Conservation (phyloP, 92 coral and sea anemone genomes). For the Blastomussa wellsi region DNA sequence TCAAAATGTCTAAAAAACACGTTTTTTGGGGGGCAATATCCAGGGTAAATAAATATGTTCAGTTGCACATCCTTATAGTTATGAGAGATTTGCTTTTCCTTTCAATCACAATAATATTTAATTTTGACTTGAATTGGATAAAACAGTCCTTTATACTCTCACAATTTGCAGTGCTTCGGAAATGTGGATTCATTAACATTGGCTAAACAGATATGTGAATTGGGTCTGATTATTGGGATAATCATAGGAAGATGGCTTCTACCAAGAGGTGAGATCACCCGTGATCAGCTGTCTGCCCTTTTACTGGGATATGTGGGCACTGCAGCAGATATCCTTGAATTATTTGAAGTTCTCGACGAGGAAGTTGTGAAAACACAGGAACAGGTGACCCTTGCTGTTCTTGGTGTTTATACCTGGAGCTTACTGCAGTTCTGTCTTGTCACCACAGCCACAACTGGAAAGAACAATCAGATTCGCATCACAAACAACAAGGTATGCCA, state of each 20-base stretch:
- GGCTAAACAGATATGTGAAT: constrained; percentile 84
- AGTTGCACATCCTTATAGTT: too few species aligned
- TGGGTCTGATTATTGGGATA: constrained; percentile 90
- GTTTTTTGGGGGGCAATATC: too few species aligned
- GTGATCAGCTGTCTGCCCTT: constrained; percentile 98
- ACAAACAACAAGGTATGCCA: constrained; percentile 80
- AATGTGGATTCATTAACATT: constrained; percentile 51
- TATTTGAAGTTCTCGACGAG: constrained; percentile 94
- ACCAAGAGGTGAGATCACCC: constrained; percentile 96
- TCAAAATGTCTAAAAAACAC: too few species aligned
- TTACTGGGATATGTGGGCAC: constrained; percentile 97
- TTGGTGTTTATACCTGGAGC: constrained; percentile 94
- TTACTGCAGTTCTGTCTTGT: constrained; percentile 94
- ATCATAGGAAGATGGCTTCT: constrained; percentile 96
- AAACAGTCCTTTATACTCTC: background rate
- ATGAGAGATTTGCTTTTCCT: too few species aligned
- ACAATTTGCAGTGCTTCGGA: constrained; percentile 69
- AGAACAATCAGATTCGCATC: constrained; percentile 83
- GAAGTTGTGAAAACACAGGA: constrained; percentile 59
- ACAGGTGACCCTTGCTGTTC: constrained; percentile 83
- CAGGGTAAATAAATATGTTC: too few species aligned
- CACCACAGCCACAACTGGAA: constrained; percentile 99
- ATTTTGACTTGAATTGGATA: background rate
- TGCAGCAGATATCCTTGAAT: constrained; percentile 94
- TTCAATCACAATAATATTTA: too few species aligned